phyloP scores from a whole-genome alignment of 2,113 vertebrate species.

The Brachirus orientalis region DNA sequence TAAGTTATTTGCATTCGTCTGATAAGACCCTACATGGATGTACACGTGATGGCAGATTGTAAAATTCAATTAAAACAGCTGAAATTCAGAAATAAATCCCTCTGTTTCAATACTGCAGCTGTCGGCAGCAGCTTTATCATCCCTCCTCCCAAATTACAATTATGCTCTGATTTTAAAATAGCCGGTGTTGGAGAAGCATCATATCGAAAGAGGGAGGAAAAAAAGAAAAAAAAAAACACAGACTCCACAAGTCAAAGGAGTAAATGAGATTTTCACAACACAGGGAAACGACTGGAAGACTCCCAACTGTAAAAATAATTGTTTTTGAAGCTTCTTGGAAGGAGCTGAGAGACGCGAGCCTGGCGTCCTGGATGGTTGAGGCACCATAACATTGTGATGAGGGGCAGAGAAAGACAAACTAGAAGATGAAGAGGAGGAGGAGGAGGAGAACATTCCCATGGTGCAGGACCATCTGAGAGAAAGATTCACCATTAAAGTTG shows the following conservation, averaged over 20 bases:
- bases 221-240: neutral
- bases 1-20: no score
- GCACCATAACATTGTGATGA: no score
- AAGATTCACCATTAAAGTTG: neutral
- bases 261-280: neutral
- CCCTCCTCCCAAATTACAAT: constrained; percentile 7
- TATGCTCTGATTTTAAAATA: constrained; percentile 32
- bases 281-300: constrained; percentile 30
- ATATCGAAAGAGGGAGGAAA: neutral
- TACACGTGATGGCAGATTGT: no score
- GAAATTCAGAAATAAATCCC: neutral
- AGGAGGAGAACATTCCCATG: neutral
- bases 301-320: constrained; percentile 37
- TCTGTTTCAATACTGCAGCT: constrained; percentile 20
- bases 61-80: no score
- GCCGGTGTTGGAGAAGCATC: constrained; percentile 36
- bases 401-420: neutral
- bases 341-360: no score
- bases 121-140: constrained; percentile 22
- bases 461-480: neutral
- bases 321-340: no score
- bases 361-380: no score
- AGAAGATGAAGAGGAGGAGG: no score
- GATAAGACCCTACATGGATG: no score
- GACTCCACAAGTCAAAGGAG: neutral